Evolutionary conservation across 2,888 invertebrate genomes (phyloP).

Genomic region (Scaptomyza cyrtandrae): DNA sequence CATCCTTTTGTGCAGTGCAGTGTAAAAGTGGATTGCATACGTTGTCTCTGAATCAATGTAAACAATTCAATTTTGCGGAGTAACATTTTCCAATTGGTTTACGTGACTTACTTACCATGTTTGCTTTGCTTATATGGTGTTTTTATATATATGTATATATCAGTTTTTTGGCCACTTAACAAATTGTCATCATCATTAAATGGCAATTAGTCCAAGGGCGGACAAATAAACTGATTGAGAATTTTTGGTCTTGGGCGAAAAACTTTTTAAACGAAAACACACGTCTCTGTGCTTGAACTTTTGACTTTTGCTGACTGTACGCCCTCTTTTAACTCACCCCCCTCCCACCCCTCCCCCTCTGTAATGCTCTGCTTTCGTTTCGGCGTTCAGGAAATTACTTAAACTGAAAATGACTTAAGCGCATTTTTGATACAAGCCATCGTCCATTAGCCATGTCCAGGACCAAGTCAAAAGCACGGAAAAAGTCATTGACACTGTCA

Average conservation of each 20-base stretch:
- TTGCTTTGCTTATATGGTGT: not conserved
- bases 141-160: too few species aligned
- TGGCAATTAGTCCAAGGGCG: slow-evolving; percentile 62
- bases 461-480: slow-evolving; percentile 5
- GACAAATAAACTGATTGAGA: slow-evolving; percentile 50
- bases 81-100: slow-evolving; percentile 3
- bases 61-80: slow-evolving; percentile 16
- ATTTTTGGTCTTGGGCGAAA: slow-evolving; percentile 37
- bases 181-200: slow-evolving; percentile 73
- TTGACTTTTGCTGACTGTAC: slow-evolving; percentile 23
- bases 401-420: slow-evolving; percentile 74
- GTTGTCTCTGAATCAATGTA: slow-evolving; percentile 45
- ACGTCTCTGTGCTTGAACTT: slow-evolving; percentile 50
- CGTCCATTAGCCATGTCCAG: slow-evolving; percentile 44
- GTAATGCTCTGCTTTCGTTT: not conserved
- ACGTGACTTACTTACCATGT: not conserved
- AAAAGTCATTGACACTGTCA: slow-evolving; percentile 65
- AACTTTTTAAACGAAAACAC: slow-evolving; percentile 76
- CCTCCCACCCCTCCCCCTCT: too few species aligned
- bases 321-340: not conserved
- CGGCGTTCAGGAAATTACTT: slow-evolving; percentile 47
- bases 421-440: slow-evolving; percentile 34
- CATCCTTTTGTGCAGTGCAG: slow-evolving; percentile 26
- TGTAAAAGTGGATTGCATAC: slow-evolving; percentile 61
- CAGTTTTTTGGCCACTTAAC: slow-evolving; percentile 34